Conservation (phyloP, 2,797 vertebrate species). For the Chiloscyllium punctatum region DNA sequence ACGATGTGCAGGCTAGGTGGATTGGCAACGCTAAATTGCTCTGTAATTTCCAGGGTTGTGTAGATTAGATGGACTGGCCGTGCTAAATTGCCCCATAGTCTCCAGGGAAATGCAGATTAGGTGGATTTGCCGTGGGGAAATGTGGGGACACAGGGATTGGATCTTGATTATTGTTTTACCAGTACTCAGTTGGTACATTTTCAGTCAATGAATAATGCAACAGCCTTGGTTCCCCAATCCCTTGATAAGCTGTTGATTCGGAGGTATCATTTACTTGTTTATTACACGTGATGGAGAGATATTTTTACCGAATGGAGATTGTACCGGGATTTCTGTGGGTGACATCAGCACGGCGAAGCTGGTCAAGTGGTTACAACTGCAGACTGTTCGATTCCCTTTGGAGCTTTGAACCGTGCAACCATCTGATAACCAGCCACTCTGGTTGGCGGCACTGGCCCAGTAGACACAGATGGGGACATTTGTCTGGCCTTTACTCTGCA, state of each 20-base stretch:
- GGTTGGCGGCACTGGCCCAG: neutral
- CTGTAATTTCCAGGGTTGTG: too few species aligned
- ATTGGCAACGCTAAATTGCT: too few species aligned
- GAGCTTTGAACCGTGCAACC: neutral
- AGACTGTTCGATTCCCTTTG: accelerated
- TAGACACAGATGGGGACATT: neutral
- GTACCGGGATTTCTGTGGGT: neutral
- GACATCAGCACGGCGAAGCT: neutral
- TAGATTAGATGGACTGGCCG: too few species aligned
- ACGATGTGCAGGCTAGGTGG: too few species aligned
- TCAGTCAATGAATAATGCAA: too few species aligned
- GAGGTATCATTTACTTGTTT: neutral
- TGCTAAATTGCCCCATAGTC: too few species aligned
- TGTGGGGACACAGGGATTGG: too few species aligned
- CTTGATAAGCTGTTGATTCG: neutral
- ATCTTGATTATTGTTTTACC: too few species aligned
- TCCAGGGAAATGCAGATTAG: too few species aligned
- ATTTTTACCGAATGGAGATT: neutral
- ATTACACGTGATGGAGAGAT: neutral
- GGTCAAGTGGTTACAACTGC: neutral
- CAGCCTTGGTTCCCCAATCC: too few species aligned
- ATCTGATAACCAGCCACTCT: neutral
- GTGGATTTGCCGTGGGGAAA: too few species aligned
- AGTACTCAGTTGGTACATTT: too few species aligned
- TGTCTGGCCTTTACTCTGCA: accelerated